Base-by-base conservation (phyloP, 1,140 invertebrate species). In the Cryptotermes secundus region DNA sequence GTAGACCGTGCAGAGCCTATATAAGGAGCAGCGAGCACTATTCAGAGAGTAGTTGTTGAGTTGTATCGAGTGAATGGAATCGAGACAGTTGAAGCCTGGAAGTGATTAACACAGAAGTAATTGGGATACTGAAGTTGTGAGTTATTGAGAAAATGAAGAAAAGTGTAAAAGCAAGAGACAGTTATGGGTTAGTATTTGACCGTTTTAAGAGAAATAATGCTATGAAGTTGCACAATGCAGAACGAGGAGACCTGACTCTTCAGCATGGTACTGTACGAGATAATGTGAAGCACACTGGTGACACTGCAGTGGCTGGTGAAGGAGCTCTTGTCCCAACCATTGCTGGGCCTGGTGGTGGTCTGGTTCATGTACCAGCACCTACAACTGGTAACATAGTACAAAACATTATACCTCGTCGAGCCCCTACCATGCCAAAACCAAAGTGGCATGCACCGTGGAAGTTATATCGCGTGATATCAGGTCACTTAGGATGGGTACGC, bases 361-460 rank as follows among this genome's bases (percentile, higher is more conserved):
- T 86, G 83, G 34, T 86, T 87, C 72, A 87, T 72, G n/a, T 72
- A 16, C 82, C 49, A 65, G 83, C 85, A 65, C n/a, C 65, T 38
- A 81, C 22, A 26, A 80, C 83, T 31, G 84, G 84, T 36, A 84
- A 34, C 9, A 80, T 79, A 19, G 34, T 90, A 86, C 90, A 89
- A 80, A 88, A 91, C 79, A 88, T 95, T 34, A 92, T 95, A 31
- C 93, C 94, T 0, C 94, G 95, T 83, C 97, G 96, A 88, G 93
- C 96, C 1, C 94, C 96, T 0, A 93, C 95, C 12, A 97, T 99
- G 93, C 96, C 97, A 0, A 98, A 98, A 90, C 99, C 99, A 14
- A 95, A 95, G 86, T 99, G 99, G 99, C 99, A 99, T 91, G 94
- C 99, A 0, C 99, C 99, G 22, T 99, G 99, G 99, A 99, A 99